Base-by-base conservation (phyloP, 2,113 vertebrate species). In the Brachionichthys hirsutus region DNA sequence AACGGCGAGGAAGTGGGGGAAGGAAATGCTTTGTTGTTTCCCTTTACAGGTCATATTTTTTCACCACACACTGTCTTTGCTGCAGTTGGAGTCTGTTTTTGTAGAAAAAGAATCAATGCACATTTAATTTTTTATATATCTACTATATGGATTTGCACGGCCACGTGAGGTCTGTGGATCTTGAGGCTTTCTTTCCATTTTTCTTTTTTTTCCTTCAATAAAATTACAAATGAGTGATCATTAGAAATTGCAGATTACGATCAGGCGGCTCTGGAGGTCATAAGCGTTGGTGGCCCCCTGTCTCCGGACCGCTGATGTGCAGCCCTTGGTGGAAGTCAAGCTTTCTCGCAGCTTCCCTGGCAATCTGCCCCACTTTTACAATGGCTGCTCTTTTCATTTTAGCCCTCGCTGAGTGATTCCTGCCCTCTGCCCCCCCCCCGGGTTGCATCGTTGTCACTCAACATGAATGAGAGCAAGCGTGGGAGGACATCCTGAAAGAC, bases 221-320 rank as follows among this genome's bases (percentile, higher is more conserved):
- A 58, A 87, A 80, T 62, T 52, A 48, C 51, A 67, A 77, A 60
- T 81, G 77, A 67, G 64, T 81, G 77, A 67, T 19, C 18, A 55
- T 61, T 76, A 78, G 78, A 90, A 85, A 87, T 83, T 85, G 75
- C 63, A 82, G 85, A 89, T 90, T 76, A 90, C 89, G 78, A 78
- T 57, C 2, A 12, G 56, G 62, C 46, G 3, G 24, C 24, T 30
- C 62, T 51, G 40, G 57, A 67, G 60, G 55, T 58, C 51, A 34
- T 0, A 57, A 47, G 19, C 60, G 57, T 67, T 65, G 59, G 62
- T 13, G 12, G 56, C 10, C 42, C 3, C 38, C 67, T 66, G 66
- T 48, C 42, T 36, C 42, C 14, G 53, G 54, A 56, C 60, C 3
- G 5, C 79, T 13, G 73, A 62, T 13, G 47, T 70, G 74, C 51